Percentiles rank a stretch among this genome's conserved stretches.
These are phyloP conservation scores for Beris chalybata DNA, from an alignment of 2,888 invertebrate genomes.

Conservation along the genomic window DNA sequence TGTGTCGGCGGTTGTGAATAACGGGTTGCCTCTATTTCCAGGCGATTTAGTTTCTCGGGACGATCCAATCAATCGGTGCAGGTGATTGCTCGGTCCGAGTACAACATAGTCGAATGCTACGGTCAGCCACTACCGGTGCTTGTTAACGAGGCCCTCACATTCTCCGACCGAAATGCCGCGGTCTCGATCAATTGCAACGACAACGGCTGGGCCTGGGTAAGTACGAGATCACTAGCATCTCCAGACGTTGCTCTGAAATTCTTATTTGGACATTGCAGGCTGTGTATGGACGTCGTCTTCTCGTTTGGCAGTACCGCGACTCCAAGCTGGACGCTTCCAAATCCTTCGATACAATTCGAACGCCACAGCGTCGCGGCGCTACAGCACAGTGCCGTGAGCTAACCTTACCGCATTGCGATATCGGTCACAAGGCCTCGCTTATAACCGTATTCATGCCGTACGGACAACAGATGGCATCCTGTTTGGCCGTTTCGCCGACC, in stretches of 20 bases:
- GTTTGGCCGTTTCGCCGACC: slow-evolving; percentile 91
- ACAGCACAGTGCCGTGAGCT: slow-evolving; percentile 78
- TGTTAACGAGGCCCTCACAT: slow-evolving; percentile 85
- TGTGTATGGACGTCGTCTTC: slow-evolving; percentile 79
- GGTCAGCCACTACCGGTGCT: slow-evolving; percentile 82
- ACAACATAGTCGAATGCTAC: slow-evolving; percentile 75
- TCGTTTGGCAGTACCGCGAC: slow-evolving; percentile 81
- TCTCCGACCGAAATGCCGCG: slow-evolving; percentile 64
- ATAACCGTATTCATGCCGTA: slow-evolving; percentile 70
- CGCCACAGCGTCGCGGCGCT: slow-evolving; percentile 56
- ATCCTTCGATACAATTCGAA: slow-evolving; percentile 47
- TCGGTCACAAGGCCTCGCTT: slow-evolving; percentile 86
- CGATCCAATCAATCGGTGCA: slow-evolving; percentile 70
- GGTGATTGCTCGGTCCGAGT: slow-evolving; percentile 73
- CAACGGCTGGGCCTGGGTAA: slow-evolving; percentile 62
- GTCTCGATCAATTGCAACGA: slow-evolving; percentile 59
- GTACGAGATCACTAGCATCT: neutral
- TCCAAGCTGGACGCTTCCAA: slow-evolving; percentile 42
- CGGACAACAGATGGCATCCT: slow-evolving; percentile 72
- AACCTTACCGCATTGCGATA: slow-evolving; percentile 86
- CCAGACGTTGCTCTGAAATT: neutral
- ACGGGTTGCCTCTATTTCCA: slow-evolving; percentile 41
- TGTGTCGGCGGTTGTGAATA: too few species aligned
- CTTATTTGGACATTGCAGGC: slow-evolving; percentile 60
- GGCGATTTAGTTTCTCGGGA: slow-evolving; percentile 62